Base-by-base conservation (phyloP, 2,797 vertebrate species). In the Bovichtus diacanthus region DNA sequence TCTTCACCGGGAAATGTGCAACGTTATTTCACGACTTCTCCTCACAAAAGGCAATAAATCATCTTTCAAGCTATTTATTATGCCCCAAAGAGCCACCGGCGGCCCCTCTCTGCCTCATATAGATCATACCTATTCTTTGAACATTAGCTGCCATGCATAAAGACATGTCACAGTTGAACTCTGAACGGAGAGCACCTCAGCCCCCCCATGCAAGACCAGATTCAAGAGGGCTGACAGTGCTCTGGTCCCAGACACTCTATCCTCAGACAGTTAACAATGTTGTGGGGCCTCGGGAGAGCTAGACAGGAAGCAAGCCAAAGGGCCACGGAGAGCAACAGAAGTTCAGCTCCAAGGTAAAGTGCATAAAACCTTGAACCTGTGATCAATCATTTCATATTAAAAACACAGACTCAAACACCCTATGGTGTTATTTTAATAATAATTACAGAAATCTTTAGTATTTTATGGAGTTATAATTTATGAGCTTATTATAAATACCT, bases 271-370 rank as follows among this genome's bases (percentile, higher is more conserved):
- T 95, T 94, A 94, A 95, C 92, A 89, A 80, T 88, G 91, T 86
- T 92, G 92, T 56, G 82, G 90, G 92, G 84, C 94, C 94, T 92
- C 90, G 73, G 83, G 78, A 94, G 95, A 95, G 91, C 82, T 65
- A 87, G 94, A 96, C 96, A 96, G 96, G 96, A 98, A 97, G 95
- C 94, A 84, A 89, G 92, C 95, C 95, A 89, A 89, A 93, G 94
- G 93, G 93, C 90, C 90, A 91, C 92, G 87, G 92, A 95, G 81
- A 94, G 93, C 93, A 92, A 91, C 92, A 96, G 93, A 96, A 97
- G 96, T 96, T 95, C 92, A 96, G 94, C 95, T 94, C 94, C 95
- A 93, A 96, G 96, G 95, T 95, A 95, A 94, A 95, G 96, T 96
- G 95, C 95, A 96, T 96, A 95, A 96, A 96, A 95, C 95, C 69